phyloP scores from a whole-genome alignment of 2,797 vertebrate species.

The Dendrocincla tyrannina region DNA sequence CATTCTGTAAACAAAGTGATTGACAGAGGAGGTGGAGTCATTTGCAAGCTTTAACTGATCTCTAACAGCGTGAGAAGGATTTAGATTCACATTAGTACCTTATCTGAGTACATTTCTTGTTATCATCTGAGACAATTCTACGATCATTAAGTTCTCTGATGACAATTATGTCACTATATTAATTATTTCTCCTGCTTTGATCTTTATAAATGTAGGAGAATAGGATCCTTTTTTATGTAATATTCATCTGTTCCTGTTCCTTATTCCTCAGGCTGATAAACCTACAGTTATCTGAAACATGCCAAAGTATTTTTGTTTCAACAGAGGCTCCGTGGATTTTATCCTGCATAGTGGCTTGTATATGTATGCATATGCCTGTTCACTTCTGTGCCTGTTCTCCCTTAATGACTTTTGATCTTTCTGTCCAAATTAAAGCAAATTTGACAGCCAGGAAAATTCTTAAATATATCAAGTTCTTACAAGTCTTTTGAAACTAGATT shows the following conservation, averaged over 20 bases:
- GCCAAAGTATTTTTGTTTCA: not conserved
- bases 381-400: not conserved
- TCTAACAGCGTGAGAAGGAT: not conserved
- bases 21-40: not conserved
- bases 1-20: not conserved
- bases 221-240: constrained; percentile 21
- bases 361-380: not conserved
- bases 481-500: constrained; percentile 38
- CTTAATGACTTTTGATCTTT: constrained; percentile 55
- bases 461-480: constrained; percentile 10
- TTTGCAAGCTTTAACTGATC: not conserved
- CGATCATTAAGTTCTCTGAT: constrained; percentile 11
- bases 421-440: constrained; percentile 43
- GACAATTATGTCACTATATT: constrained; percentile 19
- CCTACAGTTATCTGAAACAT: not conserved
- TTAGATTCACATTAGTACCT: not conserved
- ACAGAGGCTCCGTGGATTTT: not conserved
- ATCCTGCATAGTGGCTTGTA: not conserved
- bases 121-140: not conserved
- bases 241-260: constrained; percentile 23
- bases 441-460: constrained; percentile 51
- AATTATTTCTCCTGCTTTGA: constrained; percentile 2
- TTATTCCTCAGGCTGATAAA: not conserved
- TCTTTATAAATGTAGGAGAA: constrained; percentile 31
- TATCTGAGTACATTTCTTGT: not conserved